Base-by-base conservation (phyloP, 2,113 vertebrate genomes). In the Crocuta crocuta region DNA sequence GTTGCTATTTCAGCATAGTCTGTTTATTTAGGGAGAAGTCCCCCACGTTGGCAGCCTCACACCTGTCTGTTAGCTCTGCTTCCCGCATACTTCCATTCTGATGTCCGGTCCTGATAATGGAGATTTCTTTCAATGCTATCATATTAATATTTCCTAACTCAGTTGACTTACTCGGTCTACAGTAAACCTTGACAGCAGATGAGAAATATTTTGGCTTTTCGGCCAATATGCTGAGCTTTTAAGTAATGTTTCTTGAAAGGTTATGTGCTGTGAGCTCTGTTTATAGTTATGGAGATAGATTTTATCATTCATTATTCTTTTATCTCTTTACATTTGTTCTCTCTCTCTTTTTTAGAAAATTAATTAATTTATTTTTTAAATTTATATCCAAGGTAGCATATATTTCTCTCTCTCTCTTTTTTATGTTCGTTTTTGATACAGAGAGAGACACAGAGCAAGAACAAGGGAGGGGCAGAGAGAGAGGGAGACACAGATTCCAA, bases 51-150 rank as follows among this genome's bases (percentile, higher is more conserved):
- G 92, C 95, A 88, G 26, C 58, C 94, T 68, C 58, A n/a, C 63
- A 80, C 66, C 82, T 91, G 91, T 35, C 68, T 48, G 2, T 65
- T 16, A 58, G 28, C 70, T 68, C 74, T 58, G 89, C 66, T 86
- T 68, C 91, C 68, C 28, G 1, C 48, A 81, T 97, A 31, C 26
- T 68, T 90, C 11, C 1, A 0, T 68, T 80, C 2, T 65, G 89
- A 93, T 73, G 45, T 31, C 12, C 35, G 11, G 2, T 4, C n/a
- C 63, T 73, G 92, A 97, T 92, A 70, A n/a, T 12, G 8, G 58
- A 71, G 83, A 92, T 92, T 93, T 84, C 65, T 73, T 91, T 73
- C 63, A 82, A 26, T 53, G 92, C 13, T 80, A 58, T 87, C 70
- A 4, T 26, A 65, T 61, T 74, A 45, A 33, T 50, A 95, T 61